These are phyloP conservation scores for Tanytarsus gracilentus DNA, from an alignment of 2,888 invertebrate genomes.

Conservation along the genomic window DNA sequence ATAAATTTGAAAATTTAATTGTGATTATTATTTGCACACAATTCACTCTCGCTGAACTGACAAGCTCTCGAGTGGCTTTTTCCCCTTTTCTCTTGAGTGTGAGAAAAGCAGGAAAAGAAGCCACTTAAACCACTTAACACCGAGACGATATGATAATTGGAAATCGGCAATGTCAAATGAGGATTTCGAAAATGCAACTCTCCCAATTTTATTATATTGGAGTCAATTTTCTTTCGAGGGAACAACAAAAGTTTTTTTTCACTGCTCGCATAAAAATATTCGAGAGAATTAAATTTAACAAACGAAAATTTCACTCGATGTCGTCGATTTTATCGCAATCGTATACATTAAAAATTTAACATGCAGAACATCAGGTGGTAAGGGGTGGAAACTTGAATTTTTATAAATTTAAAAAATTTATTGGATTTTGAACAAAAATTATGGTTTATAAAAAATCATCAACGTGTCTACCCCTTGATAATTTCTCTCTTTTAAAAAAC, in stretches of 20 bases:
- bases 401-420: not conserved
- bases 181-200: not conserved
- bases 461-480: not conserved
- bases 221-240: too few relatives aligned
- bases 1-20: conserved; percentile 10
- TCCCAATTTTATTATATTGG: not conserved
- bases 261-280: not conserved
- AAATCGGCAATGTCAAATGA: not conserved
- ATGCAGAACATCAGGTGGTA: not conserved
- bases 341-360: not conserved
- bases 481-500: not conserved
- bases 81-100: not conserved
- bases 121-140: conserved; percentile 17
- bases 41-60: too few relatives aligned
- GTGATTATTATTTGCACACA: conserved; percentile 11
- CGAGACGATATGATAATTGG: conserved; percentile 25
- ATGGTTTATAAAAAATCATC: too few relatives aligned
- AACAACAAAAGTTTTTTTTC: too few relatives aligned
- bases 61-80: too few relatives aligned
- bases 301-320: too few relatives aligned
- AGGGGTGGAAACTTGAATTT: too few relatives aligned
- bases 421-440: not conserved
- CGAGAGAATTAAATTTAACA: not conserved
- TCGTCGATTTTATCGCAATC: not conserved
- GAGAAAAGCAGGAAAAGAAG: too few relatives aligned